Conservation (phyloP, 2,113 vertebrate species). For the Clupea harengus region DNA sequence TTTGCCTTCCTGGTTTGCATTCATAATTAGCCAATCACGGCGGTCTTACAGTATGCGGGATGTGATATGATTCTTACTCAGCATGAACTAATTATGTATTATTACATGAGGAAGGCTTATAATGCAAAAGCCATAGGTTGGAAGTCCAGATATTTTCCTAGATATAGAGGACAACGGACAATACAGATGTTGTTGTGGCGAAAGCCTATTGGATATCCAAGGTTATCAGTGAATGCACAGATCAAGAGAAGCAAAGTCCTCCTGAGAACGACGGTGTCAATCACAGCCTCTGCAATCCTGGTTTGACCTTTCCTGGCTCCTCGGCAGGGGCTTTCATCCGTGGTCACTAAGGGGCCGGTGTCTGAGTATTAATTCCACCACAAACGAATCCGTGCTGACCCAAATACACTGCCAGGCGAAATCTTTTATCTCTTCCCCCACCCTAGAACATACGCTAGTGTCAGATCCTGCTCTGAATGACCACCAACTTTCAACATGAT, state of each 20-base stretch:
- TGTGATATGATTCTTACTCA: not conserved
- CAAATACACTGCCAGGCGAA: slow-evolving; percentile 22
- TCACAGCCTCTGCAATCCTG: slow-evolving; percentile 39
- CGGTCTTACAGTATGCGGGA: not conserved
- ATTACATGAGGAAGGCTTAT: not conserved
- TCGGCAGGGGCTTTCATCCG: slow-evolving; percentile 2
- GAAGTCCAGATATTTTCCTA: not conserved
- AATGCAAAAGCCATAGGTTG: not conserved
- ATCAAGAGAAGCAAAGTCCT: not conserved
- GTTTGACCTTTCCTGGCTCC: not conserved
- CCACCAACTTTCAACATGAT: not conserved
- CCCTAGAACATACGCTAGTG: not conserved
- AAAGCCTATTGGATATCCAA: not conserved
- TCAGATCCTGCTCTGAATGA: not conserved
- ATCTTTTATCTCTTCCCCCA: slow-evolving; percentile 20
- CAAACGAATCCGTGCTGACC: slow-evolving; percentile 25
- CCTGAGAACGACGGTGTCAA: not conserved
- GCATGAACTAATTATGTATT: not conserved
- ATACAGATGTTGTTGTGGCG: not conserved
- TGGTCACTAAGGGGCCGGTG: not conserved
- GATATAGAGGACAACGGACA: not conserved
- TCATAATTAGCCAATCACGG: too few species aligned
- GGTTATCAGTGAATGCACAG: not conserved
- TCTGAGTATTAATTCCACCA: not conserved
- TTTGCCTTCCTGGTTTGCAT: too few species aligned